A percentile compares a stretch with the other conserved stretches of the same genome.
Conservation (phyloP, 2,888 invertebrate genomes). For the Dromius quadrimaculatus region DNA sequence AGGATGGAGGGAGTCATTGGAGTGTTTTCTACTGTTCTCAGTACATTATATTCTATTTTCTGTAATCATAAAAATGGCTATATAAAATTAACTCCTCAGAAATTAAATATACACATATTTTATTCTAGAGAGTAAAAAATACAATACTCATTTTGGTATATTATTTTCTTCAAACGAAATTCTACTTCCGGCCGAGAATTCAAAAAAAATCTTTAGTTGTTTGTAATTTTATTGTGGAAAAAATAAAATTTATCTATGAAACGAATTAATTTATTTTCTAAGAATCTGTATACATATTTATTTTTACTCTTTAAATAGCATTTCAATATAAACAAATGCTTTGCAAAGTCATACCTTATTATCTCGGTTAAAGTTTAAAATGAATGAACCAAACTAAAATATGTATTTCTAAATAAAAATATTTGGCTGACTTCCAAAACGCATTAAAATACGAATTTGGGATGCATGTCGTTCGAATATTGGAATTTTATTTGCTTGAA, state of each 20-base stretch:
- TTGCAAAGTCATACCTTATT: no score
- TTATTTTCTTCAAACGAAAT: no score
- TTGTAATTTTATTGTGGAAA: not conserved
- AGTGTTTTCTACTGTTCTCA: no score
- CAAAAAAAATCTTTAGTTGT: not conserved
- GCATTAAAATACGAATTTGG: conserved; percentile 16
- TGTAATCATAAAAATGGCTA: no score
- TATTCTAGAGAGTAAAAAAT: no score
- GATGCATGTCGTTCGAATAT: not conserved
- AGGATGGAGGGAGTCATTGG: no score
- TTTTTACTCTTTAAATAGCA: not conserved
- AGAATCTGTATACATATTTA: not conserved
- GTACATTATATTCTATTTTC: no score
- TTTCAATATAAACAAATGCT: not conserved
- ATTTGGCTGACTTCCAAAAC: conserved; percentile 2
- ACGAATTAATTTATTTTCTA: not conserved
- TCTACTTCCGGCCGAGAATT: no score
- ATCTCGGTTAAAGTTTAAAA: not conserved
- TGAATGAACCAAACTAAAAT: conserved; percentile 22
- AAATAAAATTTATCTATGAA: not conserved
- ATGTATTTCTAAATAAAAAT: not conserved
- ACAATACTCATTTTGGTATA: no score
- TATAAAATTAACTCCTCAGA: no score
- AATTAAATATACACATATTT: no score
- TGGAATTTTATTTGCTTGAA: not conserved